Percentiles rank a stretch among this genome's conserved stretches.
These are phyloP conservation scores for Aphelenchoides bicaudatus DNA, from an alignment of 2,888 invertebrate genomes.

Conservation along the genomic window DNA sequence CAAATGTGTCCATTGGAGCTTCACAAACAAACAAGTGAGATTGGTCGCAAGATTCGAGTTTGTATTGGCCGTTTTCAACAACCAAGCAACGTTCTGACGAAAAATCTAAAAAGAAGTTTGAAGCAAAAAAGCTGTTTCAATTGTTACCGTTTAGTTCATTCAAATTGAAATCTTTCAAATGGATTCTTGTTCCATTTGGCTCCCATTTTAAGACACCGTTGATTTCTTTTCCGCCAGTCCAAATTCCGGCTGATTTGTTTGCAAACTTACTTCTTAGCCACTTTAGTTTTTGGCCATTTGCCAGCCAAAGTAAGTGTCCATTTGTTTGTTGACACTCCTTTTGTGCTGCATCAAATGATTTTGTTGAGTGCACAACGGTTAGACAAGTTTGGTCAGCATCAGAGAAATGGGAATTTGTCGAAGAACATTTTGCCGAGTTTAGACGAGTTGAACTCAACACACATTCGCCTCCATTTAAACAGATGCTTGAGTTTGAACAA, in stretches of 20 bases:
- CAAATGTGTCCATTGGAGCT: constrained; percentile 15
- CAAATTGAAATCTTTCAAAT: too few species aligned
- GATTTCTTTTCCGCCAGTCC: constrained; percentile 9
- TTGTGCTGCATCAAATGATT: neutral
- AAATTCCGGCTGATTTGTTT: neutral
- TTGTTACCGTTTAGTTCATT: too few species aligned
- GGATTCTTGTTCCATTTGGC: neutral
- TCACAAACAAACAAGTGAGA: constrained; percentile 32
- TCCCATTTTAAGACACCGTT: neutral
- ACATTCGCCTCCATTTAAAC: neutral
- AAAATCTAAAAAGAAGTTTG: neutral
- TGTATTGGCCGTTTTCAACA: neutral
- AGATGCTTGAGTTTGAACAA: too few species aligned
- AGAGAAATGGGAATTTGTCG: constrained; percentile 2
- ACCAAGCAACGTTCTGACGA: too few species aligned
- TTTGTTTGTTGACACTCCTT: neutral
- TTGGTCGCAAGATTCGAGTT: constrained; percentile 20
- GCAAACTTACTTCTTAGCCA: constrained; percentile 5
- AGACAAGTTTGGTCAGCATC: constrained; percentile 7
- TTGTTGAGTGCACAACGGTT: neutral
- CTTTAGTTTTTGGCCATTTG: neutral
- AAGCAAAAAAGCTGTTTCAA: too few species aligned
- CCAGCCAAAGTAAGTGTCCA: constrained; percentile 11
- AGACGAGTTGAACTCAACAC: neutral
- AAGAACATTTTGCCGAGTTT: constrained; percentile 12